Base-by-base conservation (phyloP, 2,113 vertebrate genomes). In the Hydrochoerus hydrochaeris region DNA sequence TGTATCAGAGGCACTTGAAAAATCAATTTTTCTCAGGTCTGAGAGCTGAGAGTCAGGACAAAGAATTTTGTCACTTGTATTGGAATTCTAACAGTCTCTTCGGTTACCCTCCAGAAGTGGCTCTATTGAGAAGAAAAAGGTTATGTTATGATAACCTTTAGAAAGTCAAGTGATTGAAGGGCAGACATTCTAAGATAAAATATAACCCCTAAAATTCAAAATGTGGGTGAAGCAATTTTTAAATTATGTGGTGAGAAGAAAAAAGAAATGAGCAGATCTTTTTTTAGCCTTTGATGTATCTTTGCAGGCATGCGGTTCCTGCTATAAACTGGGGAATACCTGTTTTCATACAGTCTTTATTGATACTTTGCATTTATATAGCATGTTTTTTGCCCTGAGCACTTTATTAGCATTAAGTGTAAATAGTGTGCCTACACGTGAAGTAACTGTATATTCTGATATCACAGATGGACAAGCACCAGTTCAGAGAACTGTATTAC, bases 61-160 rank as follows among this genome's bases (percentile, higher is more conserved):
- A 90, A 88, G 41, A 44, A 1, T 89, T 84, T n/a, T 28, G 8
- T 28, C 26, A 38, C 88, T 54, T 57, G 26, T 0, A 22, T 93
- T 91, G 92, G 92, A 95, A 97, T 97, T 84, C 65, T 97, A 89
- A 94, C 96, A 95, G 3, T 65, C 30, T 93, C 63, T 94, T 69
- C 90, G 58, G 75, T 92, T 28, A 24, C 14, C 82, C 67, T 94
- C 49, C 28, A 28, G 22, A 91, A 93, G 20, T 69, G 32, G 14
- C 78, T 91, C 20, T 2, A 1, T 46, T 32, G 2, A 26, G 75
- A 58, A 49, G 81, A 78, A 90, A 49, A 38, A 78, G 38, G 24
- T 26, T 75, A 30, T 80, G 38, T 65, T 85, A 63, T 32, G 65
- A 93, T 97, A 96, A 95, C 83, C 89, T 93, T 97, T 93, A 20